Conservation (phyloP, 1,140 invertebrate genomes). For the Drosophila watanabei region DNA sequence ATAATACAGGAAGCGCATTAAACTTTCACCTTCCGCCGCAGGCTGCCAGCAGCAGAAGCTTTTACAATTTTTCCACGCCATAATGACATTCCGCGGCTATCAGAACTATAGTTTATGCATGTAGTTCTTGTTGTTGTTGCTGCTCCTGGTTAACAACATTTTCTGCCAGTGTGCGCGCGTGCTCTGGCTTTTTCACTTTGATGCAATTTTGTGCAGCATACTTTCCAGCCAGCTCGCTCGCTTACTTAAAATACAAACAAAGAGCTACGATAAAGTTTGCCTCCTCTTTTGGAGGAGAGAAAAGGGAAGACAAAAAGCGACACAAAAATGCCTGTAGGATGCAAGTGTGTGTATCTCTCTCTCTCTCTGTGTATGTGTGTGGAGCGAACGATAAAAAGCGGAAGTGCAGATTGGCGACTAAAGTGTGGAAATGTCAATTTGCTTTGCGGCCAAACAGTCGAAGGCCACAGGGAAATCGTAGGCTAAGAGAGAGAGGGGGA, state of each 20-base stretch:
- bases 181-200: constrained; percentile 47
- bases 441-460: constrained; percentile 51
- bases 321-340: constrained; percentile 58
- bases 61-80: constrained; percentile 1
- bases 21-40: constrained; percentile 28
- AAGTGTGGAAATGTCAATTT: constrained; percentile 83
- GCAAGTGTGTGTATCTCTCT: neutral
- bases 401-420: constrained; percentile 74
- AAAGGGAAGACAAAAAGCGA: constrained; percentile 62
- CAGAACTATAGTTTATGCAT: constrained; percentile 10
- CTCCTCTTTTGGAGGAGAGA: neutral
- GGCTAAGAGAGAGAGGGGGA: neutral
- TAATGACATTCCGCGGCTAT: constrained; percentile 25
- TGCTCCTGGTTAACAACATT: constrained; percentile 6
- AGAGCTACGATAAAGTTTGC: constrained; percentile 73
- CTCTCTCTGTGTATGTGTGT: constrained; percentile 2
- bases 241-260: constrained; percentile 40
- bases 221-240: constrained; percentile 38
- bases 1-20: constrained; percentile 23
- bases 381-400: constrained; percentile 64
- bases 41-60: neutral
- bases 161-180: constrained; percentile 32
- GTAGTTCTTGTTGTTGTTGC: neutral
- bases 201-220: constrained; percentile 58
- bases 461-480: constrained; percentile 10